These are phyloP conservation scores for Crotophaga sulcirostris DNA, from an alignment of 2,113 vertebrate genomes.

Conservation along the genomic window DNA sequence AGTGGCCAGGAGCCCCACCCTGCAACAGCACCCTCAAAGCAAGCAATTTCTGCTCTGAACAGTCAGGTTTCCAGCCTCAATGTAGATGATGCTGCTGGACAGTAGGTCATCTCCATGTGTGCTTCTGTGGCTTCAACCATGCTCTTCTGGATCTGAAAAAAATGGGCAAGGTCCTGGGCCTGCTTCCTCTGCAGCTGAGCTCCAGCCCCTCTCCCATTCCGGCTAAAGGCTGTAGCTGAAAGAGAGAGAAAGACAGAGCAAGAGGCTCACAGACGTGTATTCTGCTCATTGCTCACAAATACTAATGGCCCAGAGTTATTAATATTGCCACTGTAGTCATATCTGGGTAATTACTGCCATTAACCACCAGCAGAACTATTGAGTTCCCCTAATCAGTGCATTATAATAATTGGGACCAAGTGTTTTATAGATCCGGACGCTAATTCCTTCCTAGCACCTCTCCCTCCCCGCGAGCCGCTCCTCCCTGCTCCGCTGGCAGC, in stretches of 20 bases:
- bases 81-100: not conserved
- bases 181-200: not conserved
- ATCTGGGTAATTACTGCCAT: slow-evolving; percentile 67
- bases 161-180: not conserved
- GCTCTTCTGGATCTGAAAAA: not conserved
- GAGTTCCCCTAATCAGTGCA: slow-evolving; percentile 69
- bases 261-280: not conserved
- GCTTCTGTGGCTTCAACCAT: rapidly evolving
- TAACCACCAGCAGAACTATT: slow-evolving; percentile 69
- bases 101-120: rapidly evolving
- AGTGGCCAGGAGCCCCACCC: not conserved
- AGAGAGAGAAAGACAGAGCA: not conserved
- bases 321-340: slow-evolving; percentile 67
- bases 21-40: not conserved
- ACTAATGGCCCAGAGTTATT: slow-evolving; percentile 71
- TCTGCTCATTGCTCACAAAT: slow-evolving; percentile 67
- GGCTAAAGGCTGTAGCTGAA: not conserved
- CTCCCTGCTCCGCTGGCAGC: not conserved
- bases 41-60: not conserved
- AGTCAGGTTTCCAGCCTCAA: not conserved
- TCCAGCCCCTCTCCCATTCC: not conserved
- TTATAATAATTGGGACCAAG: slow-evolving; percentile 71
- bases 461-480: not conserved
- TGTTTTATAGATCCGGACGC: slow-evolving; percentile 63
- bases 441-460: slow-evolving; percentile 60